Percentiles rank a stretch among this genome's conserved stretches.
These are phyloP conservation scores for Corydoras sp. DNA, from an alignment of 2,113 vertebrate genomes.

Conservation along the genomic window DNA sequence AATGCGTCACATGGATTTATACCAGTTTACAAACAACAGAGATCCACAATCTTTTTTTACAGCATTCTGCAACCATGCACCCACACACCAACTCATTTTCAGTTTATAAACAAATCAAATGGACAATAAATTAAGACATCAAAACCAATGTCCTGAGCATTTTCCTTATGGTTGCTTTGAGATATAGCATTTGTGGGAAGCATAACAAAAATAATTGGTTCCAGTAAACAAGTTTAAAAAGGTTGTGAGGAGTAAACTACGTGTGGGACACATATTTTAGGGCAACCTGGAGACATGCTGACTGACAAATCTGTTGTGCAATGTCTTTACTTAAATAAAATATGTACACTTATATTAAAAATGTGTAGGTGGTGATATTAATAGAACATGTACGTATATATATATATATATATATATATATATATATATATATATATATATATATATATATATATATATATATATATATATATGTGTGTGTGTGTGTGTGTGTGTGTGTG, in stretches of 20 bases:
- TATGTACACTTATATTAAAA: no score
- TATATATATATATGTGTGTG: no score
- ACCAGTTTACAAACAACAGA: neutral
- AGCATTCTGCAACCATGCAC: conserved; percentile 13
- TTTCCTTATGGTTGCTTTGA: conserved; percentile 25
- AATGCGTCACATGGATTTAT: neutral
- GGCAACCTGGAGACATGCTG: conserved; percentile 4
- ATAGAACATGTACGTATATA: no score
- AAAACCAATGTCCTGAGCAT: conserved; percentile 24
- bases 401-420: no score
- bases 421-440: no score
- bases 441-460: no score
- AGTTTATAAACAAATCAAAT: conserved; percentile 44
- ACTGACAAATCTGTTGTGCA: neutral
- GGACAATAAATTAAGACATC: conserved; percentile 42
- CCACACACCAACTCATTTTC: conserved; percentile 25
- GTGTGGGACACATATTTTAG: neutral
- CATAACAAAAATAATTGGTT: conserved; percentile 35
- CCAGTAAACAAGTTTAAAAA: conserved; percentile 30
- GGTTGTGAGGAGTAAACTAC: neutral
- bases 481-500: no score
- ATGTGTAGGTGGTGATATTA: no score
- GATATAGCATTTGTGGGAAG: conserved; percentile 32
- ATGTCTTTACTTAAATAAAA: no score
- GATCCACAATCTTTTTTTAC: conserved; percentile 25